Evolutionary conservation across 53 echinoderm and acorn worm genomes (phyloP).

Genomic region (Mesocentrotus franciscanus): DNA sequence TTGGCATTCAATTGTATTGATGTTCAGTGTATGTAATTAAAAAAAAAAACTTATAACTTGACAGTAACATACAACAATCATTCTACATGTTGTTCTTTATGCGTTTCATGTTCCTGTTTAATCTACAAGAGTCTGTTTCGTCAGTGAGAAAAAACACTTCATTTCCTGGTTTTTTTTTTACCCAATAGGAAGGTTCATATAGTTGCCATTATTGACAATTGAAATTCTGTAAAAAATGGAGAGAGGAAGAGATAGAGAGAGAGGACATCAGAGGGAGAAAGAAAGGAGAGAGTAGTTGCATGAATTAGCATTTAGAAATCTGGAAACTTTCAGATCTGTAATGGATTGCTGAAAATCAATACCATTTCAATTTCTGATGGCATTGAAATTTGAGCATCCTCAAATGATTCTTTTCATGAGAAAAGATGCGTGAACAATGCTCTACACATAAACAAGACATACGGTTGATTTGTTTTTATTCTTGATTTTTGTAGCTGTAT

Average conservation of each 20-base stretch:
- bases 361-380: neutral
- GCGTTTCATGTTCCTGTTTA: neutral
- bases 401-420: neutral
- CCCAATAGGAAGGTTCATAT: neutral
- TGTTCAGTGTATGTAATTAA: too few species aligned
- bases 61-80: neutral
- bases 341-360: conserved; percentile 3
- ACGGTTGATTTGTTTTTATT: neutral
- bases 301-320: neutral
- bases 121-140: neutral
- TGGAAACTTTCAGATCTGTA: neutral
- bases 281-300: neutral
- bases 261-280: too few species aligned
- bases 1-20: too few species aligned
- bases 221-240: neutral
- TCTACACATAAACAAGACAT: too few species aligned
- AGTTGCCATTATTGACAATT: neutral
- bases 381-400: neutral
- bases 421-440: neutral
- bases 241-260: neutral
- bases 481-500: neutral
- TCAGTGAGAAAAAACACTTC: neutral
- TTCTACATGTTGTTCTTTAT: neutral
- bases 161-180: neutral
- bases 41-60: neutral